Evolutionary conservation across 2,797 vertebrate species (phyloP).

Genomic region (Lagodon rhomboides): DNA sequence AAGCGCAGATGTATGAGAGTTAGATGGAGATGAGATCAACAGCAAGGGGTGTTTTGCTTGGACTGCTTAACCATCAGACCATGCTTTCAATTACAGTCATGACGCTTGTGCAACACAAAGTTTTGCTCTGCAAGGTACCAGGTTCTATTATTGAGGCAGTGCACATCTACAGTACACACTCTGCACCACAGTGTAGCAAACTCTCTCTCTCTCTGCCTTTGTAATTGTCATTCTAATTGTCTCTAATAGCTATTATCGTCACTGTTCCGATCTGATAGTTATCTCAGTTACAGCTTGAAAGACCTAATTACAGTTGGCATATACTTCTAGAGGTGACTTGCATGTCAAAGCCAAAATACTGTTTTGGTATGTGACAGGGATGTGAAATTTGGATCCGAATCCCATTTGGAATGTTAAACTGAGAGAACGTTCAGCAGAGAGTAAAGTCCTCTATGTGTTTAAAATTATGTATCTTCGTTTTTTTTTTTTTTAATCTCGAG

Average conservation of each 20-base stretch:
- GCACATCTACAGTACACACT: slow-evolving; percentile 9
- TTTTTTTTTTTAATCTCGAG: neutral
- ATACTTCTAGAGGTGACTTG: slow-evolving; percentile 50
- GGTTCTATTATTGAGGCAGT: neutral
- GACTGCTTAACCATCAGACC: neutral
- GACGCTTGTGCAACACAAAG: neutral
- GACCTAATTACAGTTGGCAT: slow-evolving; percentile 54
- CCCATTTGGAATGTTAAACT: slow-evolving; percentile 1
- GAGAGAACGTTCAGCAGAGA: neutral
- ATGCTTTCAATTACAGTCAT: neutral
- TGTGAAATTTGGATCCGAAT: slow-evolving; percentile 14
- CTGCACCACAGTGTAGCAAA: slow-evolving; percentile 3
- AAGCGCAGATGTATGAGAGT: neutral
- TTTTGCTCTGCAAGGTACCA: slow-evolving; percentile 6
- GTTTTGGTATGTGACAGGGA: slow-evolving; percentile 20
- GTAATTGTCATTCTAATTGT: slow-evolving; percentile 50
- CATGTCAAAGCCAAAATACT: slow-evolving; percentile 30
- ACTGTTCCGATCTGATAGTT: slow-evolving; percentile 50
- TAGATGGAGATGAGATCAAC: neutral
- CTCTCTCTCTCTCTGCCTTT: slow-evolving; percentile 19
- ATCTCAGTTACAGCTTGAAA: slow-evolving; percentile 46
- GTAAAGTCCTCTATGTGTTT: neutral
- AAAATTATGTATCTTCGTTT: neutral
- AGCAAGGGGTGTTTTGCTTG: neutral
- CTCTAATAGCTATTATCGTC: slow-evolving; percentile 47